Base-by-base conservation (phyloP, 2,888 invertebrate genomes). In the Trichogramma evanescens region DNA sequence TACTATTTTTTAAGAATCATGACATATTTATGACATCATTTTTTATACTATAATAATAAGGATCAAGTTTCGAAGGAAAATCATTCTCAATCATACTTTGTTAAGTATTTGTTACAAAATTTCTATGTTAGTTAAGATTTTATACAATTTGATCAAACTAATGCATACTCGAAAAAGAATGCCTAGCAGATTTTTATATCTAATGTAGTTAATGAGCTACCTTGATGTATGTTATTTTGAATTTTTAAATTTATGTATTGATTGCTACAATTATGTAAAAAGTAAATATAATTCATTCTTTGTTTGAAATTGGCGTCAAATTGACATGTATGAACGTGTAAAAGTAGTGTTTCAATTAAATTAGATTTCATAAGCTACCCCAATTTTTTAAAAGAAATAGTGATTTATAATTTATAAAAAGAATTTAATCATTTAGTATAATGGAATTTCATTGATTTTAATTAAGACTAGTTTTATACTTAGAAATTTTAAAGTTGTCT, bases 1-100 rank as follows among this genome's bases (percentile, higher is more conserved):
- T 56, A 54, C 51, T 50, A 55, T 61, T 58, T 41, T 56, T 50
- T 46, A 59, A 54, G 55, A 59, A 63, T 63, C 59, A 63, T 63
- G 62, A 49, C n/a, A 5, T 56, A 7, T 45, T 48, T 9, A 46
- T 54, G 8, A 48, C 42, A 54, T 50, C 5, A 49, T 50, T 62
- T 62, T 62, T 64, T 56, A 43, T 66, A 56, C 10, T 4, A 2
- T 57, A 63, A 26, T 26, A 26, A 26, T 26, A 26, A 26, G 44
- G 44, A 59, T 54, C 57, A 56, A 57, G 39, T 10, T 46, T 13
- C 2, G 26, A 26, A 26, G 26, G 26, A 26, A 26, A 26, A 26
- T 26, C 26, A 26, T 26, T 26, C 26, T 52, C 3, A 38, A 59
- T 59, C 50, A 54, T 48, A 48, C 48, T 48, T 48, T 7, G 6